phyloP scores from a whole-genome alignment of 1,140 invertebrate species.

The Muscidifurax raptorellus region DNA sequence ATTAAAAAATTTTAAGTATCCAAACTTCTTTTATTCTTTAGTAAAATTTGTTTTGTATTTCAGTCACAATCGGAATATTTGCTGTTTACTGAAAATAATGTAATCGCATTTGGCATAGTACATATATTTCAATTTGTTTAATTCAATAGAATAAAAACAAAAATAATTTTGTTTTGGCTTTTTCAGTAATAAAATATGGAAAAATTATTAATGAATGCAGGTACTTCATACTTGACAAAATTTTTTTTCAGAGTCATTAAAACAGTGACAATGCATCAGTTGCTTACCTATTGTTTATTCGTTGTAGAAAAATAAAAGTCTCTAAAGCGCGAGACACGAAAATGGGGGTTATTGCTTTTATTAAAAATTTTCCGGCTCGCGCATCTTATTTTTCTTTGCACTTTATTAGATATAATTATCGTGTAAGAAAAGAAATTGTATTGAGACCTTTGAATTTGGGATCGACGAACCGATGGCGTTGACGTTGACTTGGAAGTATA shows the following conservation, averaged over 20 bases:
- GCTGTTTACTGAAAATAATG: not conserved
- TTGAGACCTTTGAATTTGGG: slow-evolving; percentile 48
- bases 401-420: slow-evolving; percentile 19
- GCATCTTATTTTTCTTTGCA: slow-evolving; percentile 11
- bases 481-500: slow-evolving; percentile 51
- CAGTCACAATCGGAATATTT: not conserved
- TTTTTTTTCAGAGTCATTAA: slow-evolving; percentile 10
- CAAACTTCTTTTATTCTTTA: not conserved
- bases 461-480: slow-evolving; percentile 53
- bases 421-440: slow-evolving; percentile 18
- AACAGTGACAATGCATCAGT: slow-evolving; percentile 6
- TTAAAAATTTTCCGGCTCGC: slow-evolving; percentile 35
- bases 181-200: not conserved
- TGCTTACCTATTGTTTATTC: slow-evolving; percentile 49
- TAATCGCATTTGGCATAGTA: too few relatives aligned
- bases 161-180: not conserved
- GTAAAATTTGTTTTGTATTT: not conserved
- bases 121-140: too few relatives aligned
- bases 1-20: slow-evolving; percentile 22
- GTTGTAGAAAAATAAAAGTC: slow-evolving; percentile 55
- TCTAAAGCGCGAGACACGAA: slow-evolving; percentile 41
- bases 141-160: too few relatives aligned
- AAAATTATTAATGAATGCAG: slow-evolving; percentile 5
- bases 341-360: slow-evolving; percentile 49
- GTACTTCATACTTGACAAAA: slow-evolving; percentile 23